A percentile compares a stretch with the other conserved stretches of the same genome.
Evolutionary conservation across 1,140 invertebrate genomes (phyloP).

Genomic region (Drosophila ficusphila): DNA sequence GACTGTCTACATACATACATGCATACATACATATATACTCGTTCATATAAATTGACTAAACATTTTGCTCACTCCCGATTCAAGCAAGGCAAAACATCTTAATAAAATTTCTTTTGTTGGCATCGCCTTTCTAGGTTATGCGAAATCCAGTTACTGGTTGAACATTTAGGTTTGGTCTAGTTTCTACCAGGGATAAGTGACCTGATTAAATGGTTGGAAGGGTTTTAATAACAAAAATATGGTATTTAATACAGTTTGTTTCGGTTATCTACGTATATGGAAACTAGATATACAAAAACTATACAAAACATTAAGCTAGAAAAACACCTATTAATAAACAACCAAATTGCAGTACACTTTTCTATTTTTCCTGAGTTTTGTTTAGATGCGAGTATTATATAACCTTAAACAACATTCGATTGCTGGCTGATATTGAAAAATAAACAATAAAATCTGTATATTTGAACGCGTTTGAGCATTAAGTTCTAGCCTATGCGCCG

Average conservation of each 20-base stretch:
- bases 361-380: too few relatives aligned
- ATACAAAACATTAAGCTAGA: too few relatives aligned
- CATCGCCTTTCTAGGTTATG: conserved; percentile 14
- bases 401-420: too few relatives aligned
- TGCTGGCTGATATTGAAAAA: background rate
- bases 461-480: background rate
- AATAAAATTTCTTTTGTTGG: conserved; percentile 53
- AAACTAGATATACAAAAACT: too few relatives aligned
- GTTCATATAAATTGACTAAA: conserved; percentile 48
- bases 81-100: conserved; percentile 37
- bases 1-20: background rate
- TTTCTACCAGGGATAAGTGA: conserved; percentile 5
- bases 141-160: conserved; percentile 7
- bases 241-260: too few relatives aligned
- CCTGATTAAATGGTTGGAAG: background rate
- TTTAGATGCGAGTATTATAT: too few relatives aligned
- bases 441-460: too few relatives aligned
- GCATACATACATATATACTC: background rate
- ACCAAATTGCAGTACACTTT: too few relatives aligned
- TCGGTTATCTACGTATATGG: too few relatives aligned
- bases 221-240: background rate
- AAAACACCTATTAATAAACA: too few relatives aligned
- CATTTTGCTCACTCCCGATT: conserved; percentile 44
- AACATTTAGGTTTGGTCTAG: conserved; percentile 1
- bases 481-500: background rate